Base-by-base conservation (phyloP, 2,113 vertebrate species). In the Nasalis larvatus region DNA sequence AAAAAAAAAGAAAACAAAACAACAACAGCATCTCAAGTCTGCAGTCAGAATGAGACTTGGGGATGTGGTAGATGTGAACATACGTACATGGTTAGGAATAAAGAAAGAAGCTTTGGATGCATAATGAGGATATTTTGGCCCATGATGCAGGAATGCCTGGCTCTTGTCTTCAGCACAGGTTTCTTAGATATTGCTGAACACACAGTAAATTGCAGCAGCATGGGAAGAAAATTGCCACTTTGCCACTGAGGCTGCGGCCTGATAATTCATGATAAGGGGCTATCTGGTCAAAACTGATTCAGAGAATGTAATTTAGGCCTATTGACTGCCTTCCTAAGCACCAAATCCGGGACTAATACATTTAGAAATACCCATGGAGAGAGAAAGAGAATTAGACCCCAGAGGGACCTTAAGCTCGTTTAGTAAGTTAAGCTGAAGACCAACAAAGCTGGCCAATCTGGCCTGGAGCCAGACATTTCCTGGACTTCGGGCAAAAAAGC, bases 311-410 rank as follows among this genome's bases (percentile, higher is more conserved):
- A 84, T 2, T 92, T 54, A 87, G 77, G n/a, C 37, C 25, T 92
- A 86, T 89, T 88, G 82, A 91, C 40, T 93, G 54, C 47, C 35
- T 94, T 91, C 27, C 8, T 86, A 69, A 83, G 27, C 68, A 87
- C 16, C 32, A 69, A 78, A 21, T 25, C 47, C 54, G 45, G 58
- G 42, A 93, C 49, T 90, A n/a, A 20, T 30, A 54, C 9, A 49
- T 91, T 97, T 42, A 71, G 52, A 77, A 71, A 86, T 52, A 92
- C 23, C 52, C 18, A 40, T 66, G 47, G 7, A 49, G 40, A 23
- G 52, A 90, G 52, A 81, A 71, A 77, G 23, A 78, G 13, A 96
- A 83, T 25, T 6, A 32, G 58, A 6, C 3, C 77, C 12, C 40
- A 66, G 14, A 71, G 66, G 37, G 73, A 63, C 12, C 17, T 54